phyloP scores from a whole-genome alignment of 2,797 vertebrate species.

The Phataginus tetradactyla region DNA sequence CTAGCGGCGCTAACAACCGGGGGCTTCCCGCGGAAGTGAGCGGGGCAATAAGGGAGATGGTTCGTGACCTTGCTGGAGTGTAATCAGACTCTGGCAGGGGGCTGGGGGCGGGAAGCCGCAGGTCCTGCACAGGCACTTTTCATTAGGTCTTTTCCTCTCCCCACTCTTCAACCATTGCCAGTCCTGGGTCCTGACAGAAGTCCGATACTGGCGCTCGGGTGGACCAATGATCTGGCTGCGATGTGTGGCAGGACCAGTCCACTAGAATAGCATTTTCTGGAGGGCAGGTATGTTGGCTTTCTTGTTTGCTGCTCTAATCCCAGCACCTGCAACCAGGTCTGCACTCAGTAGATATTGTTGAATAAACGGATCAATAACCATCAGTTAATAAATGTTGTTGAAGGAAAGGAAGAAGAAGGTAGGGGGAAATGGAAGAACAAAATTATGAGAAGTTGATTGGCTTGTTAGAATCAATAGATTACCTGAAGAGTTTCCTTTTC shows the following conservation, averaged over 20 bases:
- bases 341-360: not conserved
- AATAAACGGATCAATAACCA: not conserved
- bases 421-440: not conserved
- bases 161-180: not conserved
- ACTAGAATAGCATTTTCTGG: not conserved
- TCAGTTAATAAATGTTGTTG: not conserved
- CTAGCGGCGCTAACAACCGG: not conserved
- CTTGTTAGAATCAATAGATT: not conserved
- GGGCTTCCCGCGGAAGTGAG: not conserved
- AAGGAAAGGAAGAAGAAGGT: not conserved
- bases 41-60: not conserved
- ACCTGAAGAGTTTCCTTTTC: not conserved
- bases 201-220: not conserved
- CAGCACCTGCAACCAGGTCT: not conserved
- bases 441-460: not conserved
- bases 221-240: not conserved
- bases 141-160: not conserved
- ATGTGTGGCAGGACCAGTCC: not conserved
- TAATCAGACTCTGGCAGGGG: not conserved
- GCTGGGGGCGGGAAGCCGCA: accelerated
- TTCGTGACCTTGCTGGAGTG: not conserved
- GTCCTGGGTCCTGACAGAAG: not conserved
- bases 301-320: not conserved
- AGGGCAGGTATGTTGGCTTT: not conserved
- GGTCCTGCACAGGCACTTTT: no score